A percentile compares a stretch with the other conserved stretches of the same genome.
Evolutionary conservation across 2,113 vertebrate genomes (phyloP).

Genomic region (Pagrus major): DNA sequence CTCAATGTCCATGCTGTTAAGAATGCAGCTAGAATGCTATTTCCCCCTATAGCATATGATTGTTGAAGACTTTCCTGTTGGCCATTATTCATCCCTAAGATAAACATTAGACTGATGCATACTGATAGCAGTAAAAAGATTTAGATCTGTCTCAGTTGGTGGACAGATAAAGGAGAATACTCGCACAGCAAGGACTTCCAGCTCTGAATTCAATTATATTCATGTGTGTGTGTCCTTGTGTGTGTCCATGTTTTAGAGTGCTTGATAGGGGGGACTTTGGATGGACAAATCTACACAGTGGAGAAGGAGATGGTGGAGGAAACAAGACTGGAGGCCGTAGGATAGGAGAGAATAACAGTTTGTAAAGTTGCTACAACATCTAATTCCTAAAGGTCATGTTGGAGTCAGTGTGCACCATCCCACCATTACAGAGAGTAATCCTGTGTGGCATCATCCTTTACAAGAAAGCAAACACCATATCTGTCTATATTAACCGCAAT

Average conservation of each 20-base stretch:
- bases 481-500: neutral
- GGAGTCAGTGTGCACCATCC: slow-evolving; percentile 4
- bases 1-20: slow-evolving; percentile 27
- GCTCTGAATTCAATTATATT: slow-evolving; percentile 67
- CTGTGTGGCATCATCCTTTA: neutral
- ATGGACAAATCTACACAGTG: slow-evolving; percentile 7
- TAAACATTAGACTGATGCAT: slow-evolving; percentile 73
- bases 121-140: slow-evolving; percentile 74
- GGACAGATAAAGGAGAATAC: slow-evolving; percentile 67
- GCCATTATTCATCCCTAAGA: slow-evolving; percentile 74
- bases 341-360: slow-evolving; percentile 19
- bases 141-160: slow-evolving; percentile 65
- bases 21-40: slow-evolving; percentile 22
- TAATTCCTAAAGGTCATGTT: slow-evolving; percentile 59
- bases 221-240: neutral
- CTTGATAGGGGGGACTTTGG: slow-evolving; percentile 15
- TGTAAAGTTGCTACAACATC: slow-evolving; percentile 61
- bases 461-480: neutral
- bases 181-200: slow-evolving; percentile 44
- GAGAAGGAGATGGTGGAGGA: slow-evolving; percentile 1
- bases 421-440: slow-evolving; percentile 3
- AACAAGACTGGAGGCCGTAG: slow-evolving; percentile 34
- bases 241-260: slow-evolving; percentile 4
- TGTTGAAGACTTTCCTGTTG: slow-evolving; percentile 46
- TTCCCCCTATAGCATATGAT: slow-evolving; percentile 36